A percentile compares a stretch with the other conserved stretches of the same genome.
Conservation (phyloP, 2,797 vertebrate genomes). For the Macropodus opercularis region DNA sequence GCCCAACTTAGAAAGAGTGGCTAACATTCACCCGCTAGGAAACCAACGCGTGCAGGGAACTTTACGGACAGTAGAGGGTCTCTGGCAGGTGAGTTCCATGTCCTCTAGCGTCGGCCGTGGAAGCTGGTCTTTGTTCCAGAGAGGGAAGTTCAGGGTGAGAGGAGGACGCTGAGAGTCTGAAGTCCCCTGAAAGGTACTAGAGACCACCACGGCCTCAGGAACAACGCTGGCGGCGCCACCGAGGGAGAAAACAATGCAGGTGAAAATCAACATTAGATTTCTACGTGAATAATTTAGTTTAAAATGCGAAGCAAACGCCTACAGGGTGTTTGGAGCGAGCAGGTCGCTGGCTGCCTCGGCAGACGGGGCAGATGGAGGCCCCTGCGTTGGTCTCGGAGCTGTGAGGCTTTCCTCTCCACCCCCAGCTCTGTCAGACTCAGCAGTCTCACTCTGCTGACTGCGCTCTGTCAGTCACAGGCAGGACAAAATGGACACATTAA, state of each 20-base stretch:
- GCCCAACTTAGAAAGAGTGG: background rate
- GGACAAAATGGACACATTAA: constrained; percentile 13
- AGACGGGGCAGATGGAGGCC: constrained; percentile 42
- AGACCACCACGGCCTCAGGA: constrained; percentile 57
- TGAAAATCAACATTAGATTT: constrained; percentile 18
- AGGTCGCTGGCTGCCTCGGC: constrained; percentile 23
- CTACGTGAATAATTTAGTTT: constrained; percentile 16
- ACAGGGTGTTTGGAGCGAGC: constrained; percentile 45
- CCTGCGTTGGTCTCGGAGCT: constrained; percentile 15
- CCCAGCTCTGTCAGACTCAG: constrained; percentile 12
- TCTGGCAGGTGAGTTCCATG: constrained; percentile 71
- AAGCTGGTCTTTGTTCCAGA: constrained; percentile 65
- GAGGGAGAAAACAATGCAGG: accelerated
- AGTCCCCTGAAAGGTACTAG: constrained; percentile 73
- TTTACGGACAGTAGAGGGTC: constrained; percentile 71
- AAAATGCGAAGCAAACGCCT: constrained; percentile 18
- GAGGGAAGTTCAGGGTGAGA: constrained; percentile 71
- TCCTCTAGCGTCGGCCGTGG: constrained; percentile 75
- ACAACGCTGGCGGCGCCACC: constrained; percentile 28
- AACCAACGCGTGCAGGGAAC: background rate
- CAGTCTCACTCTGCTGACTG: constrained; percentile 26
- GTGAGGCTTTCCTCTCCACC: constrained; percentile 11
- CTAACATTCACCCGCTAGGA: background rate
- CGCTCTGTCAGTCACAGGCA: constrained; percentile 40
- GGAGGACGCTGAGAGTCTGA: constrained; percentile 59